Percentiles rank a stretch among this genome's conserved stretches.
These are phyloP conservation scores for Bombus confusus DNA, from an alignment of 1,140 invertebrate genomes.

Conservation along the genomic window DNA sequence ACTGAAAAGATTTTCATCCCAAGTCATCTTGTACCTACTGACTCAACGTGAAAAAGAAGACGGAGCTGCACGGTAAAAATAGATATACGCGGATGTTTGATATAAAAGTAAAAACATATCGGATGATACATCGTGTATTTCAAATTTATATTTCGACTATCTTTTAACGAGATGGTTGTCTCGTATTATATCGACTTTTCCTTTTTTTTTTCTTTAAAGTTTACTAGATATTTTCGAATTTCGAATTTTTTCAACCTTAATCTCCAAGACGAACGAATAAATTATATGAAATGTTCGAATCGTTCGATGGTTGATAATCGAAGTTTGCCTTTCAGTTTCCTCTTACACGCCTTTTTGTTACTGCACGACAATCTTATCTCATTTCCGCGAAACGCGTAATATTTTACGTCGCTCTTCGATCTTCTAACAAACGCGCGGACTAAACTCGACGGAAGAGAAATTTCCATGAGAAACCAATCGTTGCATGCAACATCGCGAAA, in stretches of 20 bases:
- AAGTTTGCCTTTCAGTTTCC: background rate
- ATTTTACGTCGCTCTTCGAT: no score
- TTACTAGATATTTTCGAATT: background rate
- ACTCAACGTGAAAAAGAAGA: background rate
- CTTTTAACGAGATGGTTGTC: no score
- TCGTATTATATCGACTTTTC: no score
- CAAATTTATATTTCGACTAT: no score
- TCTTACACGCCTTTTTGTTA: rapidly evolving
- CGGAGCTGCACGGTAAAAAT: background rate
- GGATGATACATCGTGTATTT: no score
- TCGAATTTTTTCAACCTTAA: background rate
- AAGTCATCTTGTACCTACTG: background rate
- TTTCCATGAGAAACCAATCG: background rate
- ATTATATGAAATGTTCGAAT: no score
- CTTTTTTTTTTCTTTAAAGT: no score
- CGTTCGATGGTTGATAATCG: background rate
- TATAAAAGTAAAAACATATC: no score
- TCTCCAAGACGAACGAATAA: background rate
- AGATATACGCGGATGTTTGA: no score
- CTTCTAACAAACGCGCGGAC: background rate
- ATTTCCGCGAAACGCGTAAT: background rate
- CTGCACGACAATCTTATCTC: background rate
- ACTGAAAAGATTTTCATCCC: background rate
- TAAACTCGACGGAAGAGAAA: background rate
- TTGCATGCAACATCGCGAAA: no score